Base-by-base conservation (phyloP, 2,113 vertebrate genomes). In the Axis porcinus region DNA sequence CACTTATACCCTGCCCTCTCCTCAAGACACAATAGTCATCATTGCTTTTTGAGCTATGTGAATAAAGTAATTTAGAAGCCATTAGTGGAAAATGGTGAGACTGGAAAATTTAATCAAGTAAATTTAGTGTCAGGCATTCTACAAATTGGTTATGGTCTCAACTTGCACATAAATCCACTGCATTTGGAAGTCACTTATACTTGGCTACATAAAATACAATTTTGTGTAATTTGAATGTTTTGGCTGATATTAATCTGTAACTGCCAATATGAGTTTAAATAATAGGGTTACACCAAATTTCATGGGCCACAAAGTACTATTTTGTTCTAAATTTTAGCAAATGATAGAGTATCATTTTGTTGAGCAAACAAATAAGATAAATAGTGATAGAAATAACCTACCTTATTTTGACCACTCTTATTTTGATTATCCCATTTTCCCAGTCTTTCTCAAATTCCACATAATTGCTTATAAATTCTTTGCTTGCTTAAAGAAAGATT, bases 211-310 rank as follows among this genome's bases (percentile, higher is more conserved):
- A 70, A 91, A 97, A 93, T 97, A 95, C 78, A 96, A 93, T 97
- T 97, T 95, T 97, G 94, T 97, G 78, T 94, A 93, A 95, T 97
- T 97, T 95, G 91, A 97, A 92, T 57, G 70, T 57, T 94, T 95
- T 88, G 64, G 76, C 81, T 43, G 76, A 86, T 94, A 97, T 97
- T 96, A 94, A 94, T 92, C 89, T 85, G 40, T 82, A 95, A 85
- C 93, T 97, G 84, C 58, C 95, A 96, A 62, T 94, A 30, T 7
- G n/a, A 94, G 11, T 90, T 92, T 78, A 98, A 97, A 94, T 98
- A 82, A 55, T 78, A 96, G 94, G 86, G 91, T 95, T 96, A 45
- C 6, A 94, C n/a, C 91, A 94, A 96, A 96, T 95, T 89, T 93
- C 91, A 91, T 45, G 58, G 52, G 21, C 82, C 33, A 88, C 40